Evolutionary conservation across 2,797 vertebrate genomes (phyloP).

Genomic region (Parambassis ranga): DNA sequence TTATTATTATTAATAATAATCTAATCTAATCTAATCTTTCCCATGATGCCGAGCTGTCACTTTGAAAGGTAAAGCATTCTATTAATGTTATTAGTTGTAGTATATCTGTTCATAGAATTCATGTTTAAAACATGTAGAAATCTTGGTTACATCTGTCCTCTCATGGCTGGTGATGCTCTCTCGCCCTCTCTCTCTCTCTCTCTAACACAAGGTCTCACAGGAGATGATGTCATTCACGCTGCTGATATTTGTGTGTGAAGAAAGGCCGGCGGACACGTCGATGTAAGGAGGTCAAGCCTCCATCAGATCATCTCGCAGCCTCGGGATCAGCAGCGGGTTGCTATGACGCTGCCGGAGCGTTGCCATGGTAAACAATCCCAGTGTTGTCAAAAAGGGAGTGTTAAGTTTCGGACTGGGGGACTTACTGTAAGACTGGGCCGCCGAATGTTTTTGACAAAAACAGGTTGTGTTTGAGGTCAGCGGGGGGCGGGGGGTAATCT

Average conservation of each 20-base stretch:
- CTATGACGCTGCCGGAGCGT: conserved; percentile 34
- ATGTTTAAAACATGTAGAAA: too few relatives aligned
- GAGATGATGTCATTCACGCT: conserved; percentile 19
- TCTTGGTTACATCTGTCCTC: too few relatives aligned
- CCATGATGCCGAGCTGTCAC: too few relatives aligned
- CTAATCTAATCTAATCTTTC: too few relatives aligned
- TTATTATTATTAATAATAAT: too few relatives aligned
- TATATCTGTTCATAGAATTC: too few relatives aligned
- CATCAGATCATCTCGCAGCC: conserved; percentile 43
- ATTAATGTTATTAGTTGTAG: too few relatives aligned
- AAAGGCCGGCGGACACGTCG: conserved; percentile 7
- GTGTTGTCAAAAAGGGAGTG: conserved; percentile 34
- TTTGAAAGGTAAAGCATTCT: too few relatives aligned
- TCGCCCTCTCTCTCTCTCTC: too few relatives aligned
- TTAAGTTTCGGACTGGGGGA: conserved; percentile 47
- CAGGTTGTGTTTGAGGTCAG: background rate
- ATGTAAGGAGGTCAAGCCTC: conserved; percentile 48
- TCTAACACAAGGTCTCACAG: background rate
- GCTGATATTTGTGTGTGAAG: conserved; percentile 14
- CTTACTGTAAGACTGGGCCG: background rate
- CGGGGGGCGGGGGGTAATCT: too few relatives aligned
- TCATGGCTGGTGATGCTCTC: too few relatives aligned
- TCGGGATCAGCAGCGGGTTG: conserved; percentile 35
- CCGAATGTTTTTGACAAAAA: conserved; percentile 29
- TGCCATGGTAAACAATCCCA: conserved; percentile 73